These are phyloP conservation scores for Micronycteris hirsuta DNA, from an alignment of 2,113 vertebrate species.

Conservation along the genomic window DNA sequence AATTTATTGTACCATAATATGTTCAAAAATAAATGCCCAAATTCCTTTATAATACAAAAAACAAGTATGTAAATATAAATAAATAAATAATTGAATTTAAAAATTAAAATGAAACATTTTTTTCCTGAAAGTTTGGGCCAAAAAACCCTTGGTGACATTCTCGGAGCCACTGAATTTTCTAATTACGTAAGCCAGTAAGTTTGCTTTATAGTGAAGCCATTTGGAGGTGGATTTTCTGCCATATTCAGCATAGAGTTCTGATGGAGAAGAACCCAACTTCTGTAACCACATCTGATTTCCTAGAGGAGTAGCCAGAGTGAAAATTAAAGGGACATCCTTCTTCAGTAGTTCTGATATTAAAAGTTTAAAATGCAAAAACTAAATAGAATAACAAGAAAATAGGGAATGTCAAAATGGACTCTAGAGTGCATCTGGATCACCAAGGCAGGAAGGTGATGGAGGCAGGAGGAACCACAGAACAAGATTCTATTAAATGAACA, in stretches of 20 bases:
- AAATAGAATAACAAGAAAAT: not conserved
- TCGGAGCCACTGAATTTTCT: not conserved
- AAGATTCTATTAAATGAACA: not conserved
- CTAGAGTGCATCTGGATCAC: not conserved
- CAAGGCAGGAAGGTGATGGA: not conserved
- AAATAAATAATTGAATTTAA: no score
- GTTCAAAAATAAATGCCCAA: no score
- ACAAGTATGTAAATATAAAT: no score
- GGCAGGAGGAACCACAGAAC: not conserved
- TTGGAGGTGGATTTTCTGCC: not conserved
- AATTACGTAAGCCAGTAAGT: not conserved
- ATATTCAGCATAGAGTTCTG: not conserved
- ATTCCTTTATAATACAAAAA: no score
- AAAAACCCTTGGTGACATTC: not conserved
- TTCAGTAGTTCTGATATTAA: not conserved
- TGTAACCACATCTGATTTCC: not conserved
- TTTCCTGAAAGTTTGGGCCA: no score
- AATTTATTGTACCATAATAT: no score
- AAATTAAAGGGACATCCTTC: not conserved
- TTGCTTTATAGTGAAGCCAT: not conserved
- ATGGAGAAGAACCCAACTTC: not conserved
- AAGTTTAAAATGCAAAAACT: not conserved
- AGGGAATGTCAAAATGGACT: not conserved
- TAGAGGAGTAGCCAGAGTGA: not conserved
- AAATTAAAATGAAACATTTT: no score